Evolutionary conservation across 2,113 vertebrate species (phyloP).

Genomic region (Hippocampus abdominalis): DNA sequence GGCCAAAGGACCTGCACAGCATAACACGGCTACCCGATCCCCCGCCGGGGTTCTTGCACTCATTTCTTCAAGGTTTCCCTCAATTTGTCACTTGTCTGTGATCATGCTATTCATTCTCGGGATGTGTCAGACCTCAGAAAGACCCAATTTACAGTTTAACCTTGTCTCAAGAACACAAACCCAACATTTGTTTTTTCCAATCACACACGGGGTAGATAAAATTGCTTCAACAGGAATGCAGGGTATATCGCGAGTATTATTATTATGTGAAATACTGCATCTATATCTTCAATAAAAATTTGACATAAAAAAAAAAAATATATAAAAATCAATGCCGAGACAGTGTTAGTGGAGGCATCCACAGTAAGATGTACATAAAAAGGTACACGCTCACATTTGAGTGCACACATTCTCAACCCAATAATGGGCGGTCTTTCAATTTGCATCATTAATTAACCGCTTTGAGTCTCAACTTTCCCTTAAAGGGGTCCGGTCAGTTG

Average conservation of each 20-base stretch:
- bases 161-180: slow-evolving; percentile 2
- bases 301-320: background rate
- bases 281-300: background rate
- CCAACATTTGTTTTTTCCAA: background rate
- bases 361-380: background rate
- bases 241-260: background rate
- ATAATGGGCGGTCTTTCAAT: slow-evolving; percentile 54
- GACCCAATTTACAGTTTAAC: background rate
- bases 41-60: slow-evolving; percentile 1
- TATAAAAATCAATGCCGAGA: background rate
- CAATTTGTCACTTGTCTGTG: slow-evolving; percentile 7
- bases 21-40: slow-evolving; percentile 5
- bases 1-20: slow-evolving; percentile 5
- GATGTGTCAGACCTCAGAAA: background rate
- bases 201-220: background rate
- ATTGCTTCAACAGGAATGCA: background rate
- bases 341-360: background rate
- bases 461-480: slow-evolving; percentile 34
- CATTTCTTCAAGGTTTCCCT: slow-evolving; percentile 7
- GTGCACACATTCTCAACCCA: slow-evolving; percentile 7
- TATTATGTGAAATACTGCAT: background rate
- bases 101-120: background rate
- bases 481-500: slow-evolving; percentile 41
- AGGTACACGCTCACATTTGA: slow-evolving; percentile 4
- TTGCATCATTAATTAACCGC: slow-evolving; percentile 12